A percentile compares a stretch with the other conserved stretches of the same genome.
phyloP scores from a whole-genome alignment of 2,888 invertebrate species.

The Agrotis exclamationis region DNA sequence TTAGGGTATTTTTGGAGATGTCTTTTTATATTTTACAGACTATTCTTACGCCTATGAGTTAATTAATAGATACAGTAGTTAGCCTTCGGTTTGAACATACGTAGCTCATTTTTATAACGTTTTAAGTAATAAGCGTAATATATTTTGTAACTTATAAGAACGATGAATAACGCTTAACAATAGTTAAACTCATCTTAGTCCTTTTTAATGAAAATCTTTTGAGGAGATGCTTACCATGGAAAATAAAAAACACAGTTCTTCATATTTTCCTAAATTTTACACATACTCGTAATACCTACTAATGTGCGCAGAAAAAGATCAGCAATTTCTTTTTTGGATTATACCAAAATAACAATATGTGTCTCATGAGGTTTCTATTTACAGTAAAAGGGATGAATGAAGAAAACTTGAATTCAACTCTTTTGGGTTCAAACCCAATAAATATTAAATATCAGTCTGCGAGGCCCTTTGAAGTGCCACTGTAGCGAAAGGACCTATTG shows the following conservation, averaged over 20 bases:
- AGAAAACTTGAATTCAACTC: conserved; percentile 62
- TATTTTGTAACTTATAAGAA: not conserved
- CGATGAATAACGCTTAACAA: not conserved
- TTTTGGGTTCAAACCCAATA: conserved; percentile 70
- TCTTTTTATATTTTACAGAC: too few relatives aligned
- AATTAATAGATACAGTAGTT: not conserved
- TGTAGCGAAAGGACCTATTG: conserved; percentile 79
- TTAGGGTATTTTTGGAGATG: not conserved
- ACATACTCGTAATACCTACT: too few relatives aligned
- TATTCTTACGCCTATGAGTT: not conserved
- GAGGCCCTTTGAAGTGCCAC: conserved; percentile 80
- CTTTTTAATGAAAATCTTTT: too few relatives aligned
- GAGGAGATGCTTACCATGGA: not conserved
- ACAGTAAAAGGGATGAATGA: conserved; percentile 25
- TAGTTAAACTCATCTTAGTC: too few relatives aligned
- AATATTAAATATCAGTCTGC: conserved; percentile 80
- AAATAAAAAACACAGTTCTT: not conserved
- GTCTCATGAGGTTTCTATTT: conserved; percentile 9
- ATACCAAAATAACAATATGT: not conserved
- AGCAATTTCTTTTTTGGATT: not conserved
- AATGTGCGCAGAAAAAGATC: not conserved
- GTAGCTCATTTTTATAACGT: not conserved
- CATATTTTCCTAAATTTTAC: not conserved
- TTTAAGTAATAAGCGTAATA: not conserved
- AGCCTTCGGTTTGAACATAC: not conserved